A percentile compares a stretch with the other conserved stretches of the same genome.
phyloP scores from a whole-genome alignment of 2,888 invertebrate species.

The Cinara cedri region DNA sequence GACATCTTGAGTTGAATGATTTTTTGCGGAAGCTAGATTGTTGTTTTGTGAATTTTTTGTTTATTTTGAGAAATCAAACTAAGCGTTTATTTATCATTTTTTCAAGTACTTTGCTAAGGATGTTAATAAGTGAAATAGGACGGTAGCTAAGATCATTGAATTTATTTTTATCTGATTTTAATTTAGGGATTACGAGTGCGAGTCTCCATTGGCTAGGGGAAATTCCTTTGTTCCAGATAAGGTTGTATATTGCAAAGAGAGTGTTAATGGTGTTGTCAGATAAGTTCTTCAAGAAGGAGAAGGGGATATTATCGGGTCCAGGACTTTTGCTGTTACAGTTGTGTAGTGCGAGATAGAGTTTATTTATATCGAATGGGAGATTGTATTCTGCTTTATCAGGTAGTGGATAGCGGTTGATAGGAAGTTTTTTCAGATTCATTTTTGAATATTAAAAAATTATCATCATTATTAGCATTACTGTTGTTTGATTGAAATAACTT shows the following conservation, averaged over 20 bases:
- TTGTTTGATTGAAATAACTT: too few relatives aligned
- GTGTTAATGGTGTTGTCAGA: neutral
- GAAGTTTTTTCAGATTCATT: neutral
- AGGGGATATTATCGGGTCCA: neutral
- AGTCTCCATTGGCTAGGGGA: neutral
- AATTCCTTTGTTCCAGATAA: neutral
- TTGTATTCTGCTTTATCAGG: neutral
- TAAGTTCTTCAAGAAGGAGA: neutral
- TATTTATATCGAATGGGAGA: neutral
- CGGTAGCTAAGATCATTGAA: neutral
- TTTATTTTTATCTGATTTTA: neutral
- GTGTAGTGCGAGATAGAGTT: neutral
- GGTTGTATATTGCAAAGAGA: neutral
- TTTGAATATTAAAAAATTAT: too few relatives aligned
- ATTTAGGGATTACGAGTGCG: neutral
- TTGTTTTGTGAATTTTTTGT: neutral
- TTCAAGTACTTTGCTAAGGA: neutral
- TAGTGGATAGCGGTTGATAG: neutral
- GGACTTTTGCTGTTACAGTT: neutral
- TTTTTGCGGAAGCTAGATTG: neutral
- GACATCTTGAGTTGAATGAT: neutral
- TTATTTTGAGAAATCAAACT: neutral
- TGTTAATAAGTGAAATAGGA: neutral
- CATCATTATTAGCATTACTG: too few relatives aligned
- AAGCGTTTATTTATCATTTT: conserved; percentile 15